These are phyloP conservation scores for Sander vitreus DNA, from an alignment of 2,113 vertebrate genomes.

Conservation along the genomic window DNA sequence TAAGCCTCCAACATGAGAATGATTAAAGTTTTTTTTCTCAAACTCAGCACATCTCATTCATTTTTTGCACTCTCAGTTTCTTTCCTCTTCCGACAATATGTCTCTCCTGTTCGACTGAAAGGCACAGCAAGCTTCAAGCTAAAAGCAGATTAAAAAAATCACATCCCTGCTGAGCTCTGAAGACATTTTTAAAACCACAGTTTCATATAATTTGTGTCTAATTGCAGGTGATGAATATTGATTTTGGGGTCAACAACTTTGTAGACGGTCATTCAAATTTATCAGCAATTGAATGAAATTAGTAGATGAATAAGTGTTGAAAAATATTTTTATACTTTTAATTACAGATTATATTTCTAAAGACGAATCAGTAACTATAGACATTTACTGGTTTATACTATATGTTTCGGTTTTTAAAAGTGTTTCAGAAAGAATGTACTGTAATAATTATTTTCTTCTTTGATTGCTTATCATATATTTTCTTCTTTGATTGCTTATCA, in stretches of 20 bases:
- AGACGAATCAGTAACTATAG: not conserved
- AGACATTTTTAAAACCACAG: conserved; percentile 16
- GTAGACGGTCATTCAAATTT: not conserved
- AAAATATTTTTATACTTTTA: not conserved
- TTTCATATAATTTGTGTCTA: conserved; percentile 10
- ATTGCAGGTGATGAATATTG: not conserved
- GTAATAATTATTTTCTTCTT: not conserved
- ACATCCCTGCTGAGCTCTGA: conserved; percentile 17
- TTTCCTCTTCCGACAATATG: conserved; percentile 34
- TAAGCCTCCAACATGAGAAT: conserved; percentile 34
- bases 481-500: no score
- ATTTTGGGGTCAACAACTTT: not conserved
- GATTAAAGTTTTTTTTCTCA: conserved; percentile 41
- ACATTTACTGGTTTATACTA: not conserved
- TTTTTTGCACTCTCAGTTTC: conserved; percentile 30
- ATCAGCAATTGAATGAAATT: not conserved
- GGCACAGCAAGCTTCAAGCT: conserved; percentile 33
- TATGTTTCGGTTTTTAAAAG: not conserved
- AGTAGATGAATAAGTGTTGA: not conserved
- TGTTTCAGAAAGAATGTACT: not conserved
- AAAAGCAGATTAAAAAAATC: conserved; percentile 30
- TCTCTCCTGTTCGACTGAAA: conserved; percentile 20
- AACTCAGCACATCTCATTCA: conserved; percentile 46
- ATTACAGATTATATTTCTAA: not conserved
- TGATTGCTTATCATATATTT: not conserved